Evolutionary conservation across 2,797 vertebrate genomes (phyloP), one percentile per base, ranked within the genome.

Genomic region (Enteromius fasciolatus): DNA sequence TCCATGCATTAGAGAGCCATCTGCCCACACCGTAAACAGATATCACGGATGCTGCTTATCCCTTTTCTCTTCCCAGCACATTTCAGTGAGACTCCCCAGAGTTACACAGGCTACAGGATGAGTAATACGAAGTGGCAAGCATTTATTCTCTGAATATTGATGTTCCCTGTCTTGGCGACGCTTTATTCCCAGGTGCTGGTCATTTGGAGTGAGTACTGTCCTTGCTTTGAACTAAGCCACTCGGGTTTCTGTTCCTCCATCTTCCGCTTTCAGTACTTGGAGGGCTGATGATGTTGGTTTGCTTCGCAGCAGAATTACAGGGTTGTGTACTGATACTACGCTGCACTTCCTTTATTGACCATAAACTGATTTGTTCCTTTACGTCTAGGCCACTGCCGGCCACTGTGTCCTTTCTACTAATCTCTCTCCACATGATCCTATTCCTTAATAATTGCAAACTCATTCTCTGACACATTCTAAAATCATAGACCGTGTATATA

Each of bases 11-110:
- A 84, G 82, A 72, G 57, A 82, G 78, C 90, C 92, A 92, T 92
- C 91, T 93, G 92, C 85, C 87, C 87, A 80, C 73, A 76, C 76
- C 84, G 86, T 90, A 76, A 90, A 90, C 89, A 91, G 89, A 87
- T 83, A 89, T 75, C 64, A 83, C 78, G 82, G 70, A 70, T 87
- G 78, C 83, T 91, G 48, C 84, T 79, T 85, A 77, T 41, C 50
- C 84, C 81, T 87, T 78, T 18, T 86, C 85, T 88, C 84, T 86
- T 88, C 83, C 64, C 87, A 82, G 78, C 87, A 85, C 76, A 75
- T 83, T 81, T 83, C 76, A 66, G 54, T 59, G 52, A 70, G 74
- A 25, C 73, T 81, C 73, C 57, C 63, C 15, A 20, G 66, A 78
- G 54, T 33, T 81, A 14, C 36, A 25, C 57, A 9, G 74, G 70